Base-by-base conservation (phyloP, 2,888 invertebrate species). In the Stenurella melanura region DNA sequence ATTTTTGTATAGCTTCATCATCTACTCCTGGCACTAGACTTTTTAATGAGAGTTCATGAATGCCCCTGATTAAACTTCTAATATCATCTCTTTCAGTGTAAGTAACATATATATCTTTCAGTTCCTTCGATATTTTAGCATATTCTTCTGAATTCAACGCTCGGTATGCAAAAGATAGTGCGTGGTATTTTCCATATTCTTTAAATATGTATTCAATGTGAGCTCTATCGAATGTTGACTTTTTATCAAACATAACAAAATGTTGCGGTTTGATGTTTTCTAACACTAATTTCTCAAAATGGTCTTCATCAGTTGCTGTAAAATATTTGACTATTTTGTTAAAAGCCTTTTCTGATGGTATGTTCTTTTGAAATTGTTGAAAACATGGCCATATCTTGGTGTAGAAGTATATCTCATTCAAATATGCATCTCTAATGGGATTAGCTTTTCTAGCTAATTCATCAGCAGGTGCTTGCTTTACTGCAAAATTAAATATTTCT, bases 151-250 rank as follows among this genome's bases (percentile, higher is more conserved):
- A 73, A 30, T 80, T 60, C 38, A 78, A 60, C 26, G 80, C 73
- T 69, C 78, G 82, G 42, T 81, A 70, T 1, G 81, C 84, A 50
- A 81, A 81, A 1, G 83, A 82, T 19, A 81, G 50, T 17, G 81
- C 83, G 72, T 86, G 86, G 26, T 83, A 82, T 66, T 77, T 76
- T 9, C 80, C 86, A 26, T 85, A 82, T 34, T 80, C 79, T 54
- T 79, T 76, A 15, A 85, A 64, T 57, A 84, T 79, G 0, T 82
- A 21, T 17, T 76, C 74, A 0, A 80, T 61, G 42, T 84, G 83
- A 26, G 84, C 75, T 7, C 73, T 80, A 69, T 83, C 80, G 3
- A 85, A 71, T 10, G 74, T 19, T 56, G 74, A 34, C 11, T 66
- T 66, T 12, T 78, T 79, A 9, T 75, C 60, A 30, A 71, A 57